Percentiles rank a stretch among this genome's conserved stretches.
Evolutionary conservation across 2,113 vertebrate species (phyloP).

Genomic region (Oostethus manadensis): DNA sequence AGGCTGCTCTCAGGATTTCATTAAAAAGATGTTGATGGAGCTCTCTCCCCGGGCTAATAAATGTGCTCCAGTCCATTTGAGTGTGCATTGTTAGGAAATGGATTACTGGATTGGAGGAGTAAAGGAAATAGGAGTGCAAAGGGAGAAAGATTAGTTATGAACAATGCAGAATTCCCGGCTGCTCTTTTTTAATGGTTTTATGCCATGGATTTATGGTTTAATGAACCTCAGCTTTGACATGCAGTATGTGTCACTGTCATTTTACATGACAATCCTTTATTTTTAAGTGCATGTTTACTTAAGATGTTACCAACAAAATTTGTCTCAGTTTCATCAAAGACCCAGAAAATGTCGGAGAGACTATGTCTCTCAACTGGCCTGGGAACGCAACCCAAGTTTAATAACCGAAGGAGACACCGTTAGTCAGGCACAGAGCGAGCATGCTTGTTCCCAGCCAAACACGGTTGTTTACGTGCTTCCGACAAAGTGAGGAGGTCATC

Average conservation of each 20-base stretch:
- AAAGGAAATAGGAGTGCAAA: constrained; percentile 20
- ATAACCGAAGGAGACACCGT: no score
- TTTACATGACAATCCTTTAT: background rate
- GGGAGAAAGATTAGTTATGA: constrained; percentile 6
- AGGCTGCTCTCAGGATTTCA: constrained; percentile 63
- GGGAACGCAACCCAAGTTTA: no score
- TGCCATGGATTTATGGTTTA: background rate
- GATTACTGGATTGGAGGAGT: constrained; percentile 51
- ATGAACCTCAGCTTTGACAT: no score
- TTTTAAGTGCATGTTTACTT: no score
- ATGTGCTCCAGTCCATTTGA: constrained; percentile 61
- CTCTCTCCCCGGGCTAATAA: constrained; percentile 60
- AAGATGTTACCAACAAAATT: background rate
- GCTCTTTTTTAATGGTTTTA: background rate
- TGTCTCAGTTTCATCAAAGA: no score
- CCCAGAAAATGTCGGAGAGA: no score
- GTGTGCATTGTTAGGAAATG: constrained; percentile 61
- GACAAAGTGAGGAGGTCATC: no score
- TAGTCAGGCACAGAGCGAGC: no score
- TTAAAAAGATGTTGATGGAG: constrained; percentile 69
- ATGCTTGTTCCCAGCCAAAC: no score
- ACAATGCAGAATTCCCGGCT: background rate
- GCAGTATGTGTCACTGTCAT: background rate
- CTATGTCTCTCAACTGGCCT: no score
- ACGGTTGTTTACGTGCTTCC: no score